phyloP scores from a whole-genome alignment of 2,888 invertebrate genomes.

The Cryptocephalus primarius region DNA sequence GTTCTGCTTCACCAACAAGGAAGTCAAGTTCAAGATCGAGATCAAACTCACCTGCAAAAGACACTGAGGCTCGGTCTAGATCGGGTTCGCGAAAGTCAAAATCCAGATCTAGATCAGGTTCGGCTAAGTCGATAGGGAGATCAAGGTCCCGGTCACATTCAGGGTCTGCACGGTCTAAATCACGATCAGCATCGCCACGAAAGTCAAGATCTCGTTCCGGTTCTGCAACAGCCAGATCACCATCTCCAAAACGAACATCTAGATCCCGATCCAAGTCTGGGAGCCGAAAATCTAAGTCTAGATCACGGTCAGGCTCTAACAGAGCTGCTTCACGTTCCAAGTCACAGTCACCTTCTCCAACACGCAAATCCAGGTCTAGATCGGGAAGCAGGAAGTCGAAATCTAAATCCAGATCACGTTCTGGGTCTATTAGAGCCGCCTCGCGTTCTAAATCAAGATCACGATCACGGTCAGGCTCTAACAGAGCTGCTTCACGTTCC shows the following conservation, averaged over 20 bases:
- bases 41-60: slow-evolving; percentile 12
- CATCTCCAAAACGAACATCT: slow-evolving; percentile 17
- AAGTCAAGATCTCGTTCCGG: slow-evolving; percentile 20
- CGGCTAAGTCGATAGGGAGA: slow-evolving; percentile 5
- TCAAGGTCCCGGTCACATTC: slow-evolving; percentile 14
- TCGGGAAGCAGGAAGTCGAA: slow-evolving; percentile 17
- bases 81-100: slow-evolving; percentile 5
- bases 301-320: slow-evolving; percentile 17
- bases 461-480: slow-evolving; percentile 19
- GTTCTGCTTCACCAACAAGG: slow-evolving; percentile 1
- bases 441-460: slow-evolving; percentile 17
- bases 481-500: slow-evolving; percentile 13
- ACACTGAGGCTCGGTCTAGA: slow-evolving; percentile 5
- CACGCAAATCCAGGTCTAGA: slow-evolving; percentile 7
- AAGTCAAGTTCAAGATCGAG: slow-evolving; percentile 19
- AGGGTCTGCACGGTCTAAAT: slow-evolving; percentile 6
- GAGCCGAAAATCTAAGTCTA: neutral
- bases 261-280: slow-evolving; percentile 22
- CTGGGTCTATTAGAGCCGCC: slow-evolving; percentile 22
- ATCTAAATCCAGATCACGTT: slow-evolving; percentile 25
- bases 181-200: slow-evolving; percentile 11
- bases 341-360: too few relatives aligned
- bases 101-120: slow-evolving; percentile 23
- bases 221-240: slow-evolving; percentile 15
- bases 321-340: slow-evolving; percentile 11